These are phyloP conservation scores for Piliocolobus tephrosceles DNA, from an alignment of 2,113 vertebrate genomes.

Conservation along the genomic window DNA sequence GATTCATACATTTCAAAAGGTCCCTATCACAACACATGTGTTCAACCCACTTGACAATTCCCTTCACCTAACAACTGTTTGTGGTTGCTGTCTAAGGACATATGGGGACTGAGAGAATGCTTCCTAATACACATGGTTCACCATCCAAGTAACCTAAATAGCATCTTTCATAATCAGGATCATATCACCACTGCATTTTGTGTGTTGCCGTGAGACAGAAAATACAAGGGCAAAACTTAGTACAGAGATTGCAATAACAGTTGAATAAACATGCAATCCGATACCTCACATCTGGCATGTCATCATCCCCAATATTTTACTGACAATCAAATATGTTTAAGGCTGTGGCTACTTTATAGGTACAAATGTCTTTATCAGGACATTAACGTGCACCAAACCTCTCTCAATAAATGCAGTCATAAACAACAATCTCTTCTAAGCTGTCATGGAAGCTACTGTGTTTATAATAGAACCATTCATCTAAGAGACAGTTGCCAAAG, in stretches of 20 bases:
- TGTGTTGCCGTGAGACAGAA: constrained; percentile 79
- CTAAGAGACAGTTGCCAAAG: constrained; percentile 52
- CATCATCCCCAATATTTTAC: constrained; percentile 78
- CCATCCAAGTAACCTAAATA: constrained; percentile 71
- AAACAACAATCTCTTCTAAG: constrained; percentile 75
- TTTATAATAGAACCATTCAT: constrained; percentile 74
- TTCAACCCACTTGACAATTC: constrained; percentile 12
- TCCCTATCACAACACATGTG: background rate
- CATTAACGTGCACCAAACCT: constrained; percentile 68
- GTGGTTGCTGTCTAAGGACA: constrained; percentile 3
- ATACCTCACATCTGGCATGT: constrained; percentile 86
- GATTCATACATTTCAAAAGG: background rate
- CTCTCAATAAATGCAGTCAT: constrained; percentile 78
- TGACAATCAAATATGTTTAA: constrained; percentile 77
- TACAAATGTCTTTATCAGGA: constrained; percentile 80
- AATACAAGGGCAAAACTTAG: constrained; percentile 70
- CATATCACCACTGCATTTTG: constrained; percentile 31
- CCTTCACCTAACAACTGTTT: constrained; percentile 20
- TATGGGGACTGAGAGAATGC: constrained; percentile 45
- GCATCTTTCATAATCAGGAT: constrained; percentile 76
- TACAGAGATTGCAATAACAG: constrained; percentile 80
- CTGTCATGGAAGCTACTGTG: constrained; percentile 61
- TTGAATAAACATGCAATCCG: constrained; percentile 88
- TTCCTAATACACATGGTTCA: constrained; percentile 69
- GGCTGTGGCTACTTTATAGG: constrained; percentile 79